Base-by-base conservation (phyloP, 2,113 vertebrate genomes). In the Ardeotis arabs region DNA sequence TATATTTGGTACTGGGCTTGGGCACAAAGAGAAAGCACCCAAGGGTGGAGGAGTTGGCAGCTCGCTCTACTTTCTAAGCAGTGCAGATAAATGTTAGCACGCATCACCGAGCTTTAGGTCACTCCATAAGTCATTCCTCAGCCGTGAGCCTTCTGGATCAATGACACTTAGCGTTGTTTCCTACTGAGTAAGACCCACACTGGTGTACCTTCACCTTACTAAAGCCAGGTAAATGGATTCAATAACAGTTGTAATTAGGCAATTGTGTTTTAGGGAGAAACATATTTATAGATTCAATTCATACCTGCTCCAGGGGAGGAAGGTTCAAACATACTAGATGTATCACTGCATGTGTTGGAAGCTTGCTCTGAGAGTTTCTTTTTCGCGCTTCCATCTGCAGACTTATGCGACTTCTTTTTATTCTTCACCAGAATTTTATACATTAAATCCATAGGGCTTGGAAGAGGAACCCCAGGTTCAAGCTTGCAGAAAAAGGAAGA, bases 401-500 rank as follows among this genome's bases (percentile, higher is more conserved):
- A 99, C 86, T 99, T 99, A 83, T 98, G 99, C 3, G 99, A 99
- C 76, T 99, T 99, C 98, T 99, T 99, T 95, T 99, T 99, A 98
- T 99, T 99, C 96, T 99, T 99, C 94, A 99, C 99, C 75, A 99
- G 97, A 91, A 99, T 99, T 97, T 99, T 99, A 70, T 99, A 99
- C 98, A 99, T 99, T 93, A 99, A 98, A 63, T 99, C 99, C 97
- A 98, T 98, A 3, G 99, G 99, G 94, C 99, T 99, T 63, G 99
- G 99, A 67, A 99, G 98, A 28, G 99, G 98, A 47, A 99, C 98
- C 4, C 98, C 98, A 12, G 99, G 83, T 95, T 99, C 99, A 97
- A 99, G 97, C 99, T 99, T 92, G 52, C 4, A 84, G 55, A 95
- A 44, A 33, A 93, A 87, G 27, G 79, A 87, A 87, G 16, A 75